phyloP scores from a whole-genome alignment of 1,140 invertebrate genomes.

The Panagrolaimus sp. region DNA sequence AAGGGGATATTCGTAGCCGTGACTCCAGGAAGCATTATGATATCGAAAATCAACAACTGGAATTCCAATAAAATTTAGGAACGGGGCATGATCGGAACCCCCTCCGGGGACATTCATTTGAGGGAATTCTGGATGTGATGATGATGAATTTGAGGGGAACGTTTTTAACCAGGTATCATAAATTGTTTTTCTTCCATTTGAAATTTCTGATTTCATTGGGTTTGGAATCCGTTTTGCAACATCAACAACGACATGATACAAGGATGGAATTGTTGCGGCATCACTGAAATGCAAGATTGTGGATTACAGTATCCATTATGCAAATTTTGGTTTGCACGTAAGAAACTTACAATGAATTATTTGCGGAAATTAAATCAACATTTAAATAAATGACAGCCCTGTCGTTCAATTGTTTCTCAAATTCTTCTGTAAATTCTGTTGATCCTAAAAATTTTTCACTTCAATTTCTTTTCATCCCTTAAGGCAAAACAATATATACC shows the following conservation, averaged over 20 bases:
- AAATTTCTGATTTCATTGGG: constrained; percentile 46
- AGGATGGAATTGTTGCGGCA: constrained; percentile 43
- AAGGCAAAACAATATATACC: no score
- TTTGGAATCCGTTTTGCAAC: constrained; percentile 50
- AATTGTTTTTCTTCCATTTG: constrained; percentile 46
- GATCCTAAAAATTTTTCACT: no score
- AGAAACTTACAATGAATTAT: constrained; percentile 3
- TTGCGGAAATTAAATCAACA: constrained; percentile 36
- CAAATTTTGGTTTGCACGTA: not conserved
- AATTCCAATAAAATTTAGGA: constrained; percentile 57
- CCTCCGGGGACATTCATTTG: constrained; percentile 52
- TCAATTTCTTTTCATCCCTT: no score
- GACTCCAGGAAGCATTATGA: constrained; percentile 23
- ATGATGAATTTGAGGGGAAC: not conserved
- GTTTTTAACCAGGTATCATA: constrained; percentile 53
- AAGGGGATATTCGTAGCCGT: constrained; percentile 61
- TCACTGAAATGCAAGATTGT: constrained; percentile 28
- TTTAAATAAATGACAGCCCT: constrained; percentile 54
- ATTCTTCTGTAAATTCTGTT: constrained; percentile 39
- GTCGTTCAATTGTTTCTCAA: constrained; percentile 39
- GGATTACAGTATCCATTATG: constrained; percentile 7
- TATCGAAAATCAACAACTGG: constrained; percentile 57
- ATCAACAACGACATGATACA: constrained; percentile 44
- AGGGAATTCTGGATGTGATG: constrained; percentile 32
- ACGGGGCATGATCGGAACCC: constrained; percentile 60